Evolutionary conservation across 2,113 vertebrate genomes (phyloP).

Genomic region (Delphinus delphis): DNA sequence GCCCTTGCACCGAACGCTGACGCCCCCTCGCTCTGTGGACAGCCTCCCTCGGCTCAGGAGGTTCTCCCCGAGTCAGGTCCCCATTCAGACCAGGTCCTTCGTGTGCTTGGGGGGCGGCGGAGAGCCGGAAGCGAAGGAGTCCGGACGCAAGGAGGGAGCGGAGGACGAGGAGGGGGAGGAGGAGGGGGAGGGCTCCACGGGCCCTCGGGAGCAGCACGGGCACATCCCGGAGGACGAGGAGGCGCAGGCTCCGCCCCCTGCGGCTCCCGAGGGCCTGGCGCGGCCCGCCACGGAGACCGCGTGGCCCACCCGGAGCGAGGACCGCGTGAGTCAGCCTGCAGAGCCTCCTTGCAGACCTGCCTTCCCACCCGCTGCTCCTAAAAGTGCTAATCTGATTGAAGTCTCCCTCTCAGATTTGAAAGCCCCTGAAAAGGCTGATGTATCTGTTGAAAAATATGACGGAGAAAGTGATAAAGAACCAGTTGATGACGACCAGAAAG

Average conservation of each 20-base stretch:
- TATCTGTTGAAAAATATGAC: slow-evolving; percentile 85
- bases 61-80: slow-evolving; percentile 94
- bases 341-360: slow-evolving; percentile 7
- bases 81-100: slow-evolving; percentile 90
- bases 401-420: slow-evolving; percentile 94
- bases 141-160: slow-evolving; percentile 75
- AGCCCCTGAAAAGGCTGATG: slow-evolving; percentile 86
- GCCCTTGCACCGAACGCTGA: slow-evolving; percentile 93
- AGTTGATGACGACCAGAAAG: slow-evolving; percentile 92
- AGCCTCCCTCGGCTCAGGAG: slow-evolving; percentile 94
- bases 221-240: slow-evolving; percentile 77
- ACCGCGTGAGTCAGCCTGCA: slow-evolving; percentile 80
- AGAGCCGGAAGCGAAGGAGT: slow-evolving; percentile 79
- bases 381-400: slow-evolving; percentile 92
- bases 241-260: slow-evolving; percentile 86
- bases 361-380: slow-evolving; percentile 82
- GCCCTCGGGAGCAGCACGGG: slow-evolving; percentile 43
- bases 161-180: slow-evolving; percentile 74
- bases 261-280: slow-evolving; percentile 91
- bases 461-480: slow-evolving; percentile 86
- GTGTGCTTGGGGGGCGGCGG: slow-evolving; percentile 92
- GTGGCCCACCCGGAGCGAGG: slow-evolving; percentile 88
- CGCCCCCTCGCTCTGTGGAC: slow-evolving; percentile 94
- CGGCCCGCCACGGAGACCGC: slow-evolving; percentile 91
- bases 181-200: slow-evolving; percentile 37